These are phyloP conservation scores for Capricornis sumatraensis DNA, from an alignment of 2,113 vertebrate species.

Conservation along the genomic window DNA sequence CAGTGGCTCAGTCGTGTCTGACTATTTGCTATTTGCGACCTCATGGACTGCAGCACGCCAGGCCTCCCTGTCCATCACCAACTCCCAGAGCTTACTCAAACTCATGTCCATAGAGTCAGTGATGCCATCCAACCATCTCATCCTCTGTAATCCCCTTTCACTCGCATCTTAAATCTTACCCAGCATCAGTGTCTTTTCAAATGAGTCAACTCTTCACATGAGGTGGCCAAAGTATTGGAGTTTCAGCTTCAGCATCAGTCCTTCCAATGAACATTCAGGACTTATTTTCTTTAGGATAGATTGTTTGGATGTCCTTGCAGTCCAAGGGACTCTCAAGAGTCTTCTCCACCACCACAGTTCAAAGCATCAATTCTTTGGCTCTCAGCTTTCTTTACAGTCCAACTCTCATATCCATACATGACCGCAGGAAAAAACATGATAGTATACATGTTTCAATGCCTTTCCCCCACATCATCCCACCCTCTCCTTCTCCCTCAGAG, in stretches of 20 bases:
- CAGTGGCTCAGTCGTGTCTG: rapidly evolving
- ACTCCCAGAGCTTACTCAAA: not conserved
- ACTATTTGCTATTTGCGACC: not conserved
- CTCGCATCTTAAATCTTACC: not conserved
- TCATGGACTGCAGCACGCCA: not conserved
- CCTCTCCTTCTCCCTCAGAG: no score
- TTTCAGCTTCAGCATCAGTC: not conserved
- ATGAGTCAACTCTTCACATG: not conserved
- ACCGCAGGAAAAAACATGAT: not conserved
- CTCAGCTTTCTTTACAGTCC: not conserved
- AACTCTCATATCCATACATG: not conserved
- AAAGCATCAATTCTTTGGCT: not conserved
- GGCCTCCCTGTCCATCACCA: not conserved
- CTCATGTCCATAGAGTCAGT: not conserved
- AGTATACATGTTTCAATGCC: no score
- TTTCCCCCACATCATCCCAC: no score
- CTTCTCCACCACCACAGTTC: not conserved
- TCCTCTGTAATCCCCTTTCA: not conserved
- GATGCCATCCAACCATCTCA: not conserved
- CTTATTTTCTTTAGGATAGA: not conserved
- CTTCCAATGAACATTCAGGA: not conserved
- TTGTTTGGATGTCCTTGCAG: not conserved
- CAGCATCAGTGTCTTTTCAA: not conserved
- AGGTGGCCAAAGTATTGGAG: not conserved
- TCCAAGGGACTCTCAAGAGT: not conserved